phyloP scores from a whole-genome alignment of 2,797 vertebrate genomes.

The Astyanax mexicanus region DNA sequence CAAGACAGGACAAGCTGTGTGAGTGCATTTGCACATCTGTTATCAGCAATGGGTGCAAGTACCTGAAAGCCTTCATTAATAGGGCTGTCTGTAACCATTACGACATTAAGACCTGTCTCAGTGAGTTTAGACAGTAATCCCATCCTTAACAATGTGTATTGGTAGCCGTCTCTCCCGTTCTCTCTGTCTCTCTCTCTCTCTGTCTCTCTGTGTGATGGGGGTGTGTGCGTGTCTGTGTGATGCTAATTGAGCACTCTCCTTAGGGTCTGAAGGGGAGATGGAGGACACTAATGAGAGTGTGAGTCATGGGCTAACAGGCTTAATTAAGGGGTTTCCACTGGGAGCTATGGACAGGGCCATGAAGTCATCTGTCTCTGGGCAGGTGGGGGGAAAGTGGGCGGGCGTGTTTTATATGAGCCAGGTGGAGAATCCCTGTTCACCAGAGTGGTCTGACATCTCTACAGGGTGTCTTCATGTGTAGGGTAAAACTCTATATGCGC shows the following conservation, averaged over 20 bases:
- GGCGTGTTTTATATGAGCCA: not conserved
- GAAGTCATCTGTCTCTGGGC: conserved; percentile 5
- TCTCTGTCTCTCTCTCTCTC: too few species aligned
- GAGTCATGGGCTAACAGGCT: conserved; percentile 11
- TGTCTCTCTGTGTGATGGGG: not conserved
- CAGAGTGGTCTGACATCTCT: too few species aligned
- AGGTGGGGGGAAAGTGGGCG: not conserved
- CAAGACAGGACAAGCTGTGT: too few species aligned
- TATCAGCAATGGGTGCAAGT: too few species aligned
- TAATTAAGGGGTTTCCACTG: conserved; percentile 12
- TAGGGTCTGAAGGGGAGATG: not conserved
- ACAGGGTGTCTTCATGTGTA: too few species aligned
- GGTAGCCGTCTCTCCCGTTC: not conserved
- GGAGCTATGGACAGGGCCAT: not conserved
- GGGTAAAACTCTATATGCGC: too few species aligned
- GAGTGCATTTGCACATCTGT: too few species aligned
- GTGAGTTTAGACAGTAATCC: too few species aligned
- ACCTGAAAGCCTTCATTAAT: too few species aligned
- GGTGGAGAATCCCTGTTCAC: not conserved
- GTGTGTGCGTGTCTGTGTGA: not conserved
- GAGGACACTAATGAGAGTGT: conserved; percentile 8
- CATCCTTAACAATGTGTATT: not conserved
- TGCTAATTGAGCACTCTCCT: not conserved
- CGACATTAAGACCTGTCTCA: too few species aligned
- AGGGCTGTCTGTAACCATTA: too few species aligned